Evolutionary conservation across 2,888 invertebrate genomes (phyloP).

Genomic region (Calephelis perditalis): DNA sequence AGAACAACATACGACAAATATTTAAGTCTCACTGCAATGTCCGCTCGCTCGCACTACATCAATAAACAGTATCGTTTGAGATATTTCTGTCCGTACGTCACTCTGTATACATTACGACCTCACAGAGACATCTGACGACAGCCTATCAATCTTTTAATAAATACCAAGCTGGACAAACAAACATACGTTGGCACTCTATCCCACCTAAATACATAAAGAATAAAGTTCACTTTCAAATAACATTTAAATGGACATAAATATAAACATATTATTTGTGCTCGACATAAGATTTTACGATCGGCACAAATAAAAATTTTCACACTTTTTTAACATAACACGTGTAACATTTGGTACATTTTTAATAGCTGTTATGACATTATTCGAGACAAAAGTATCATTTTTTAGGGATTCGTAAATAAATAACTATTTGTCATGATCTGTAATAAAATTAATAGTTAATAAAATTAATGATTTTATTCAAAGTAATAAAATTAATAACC

Average conservation of each 20-base stretch:
- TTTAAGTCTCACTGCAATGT: constrained; percentile 58
- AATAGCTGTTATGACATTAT: constrained; percentile 64
- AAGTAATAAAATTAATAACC: too few species aligned
- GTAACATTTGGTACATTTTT: constrained; percentile 49
- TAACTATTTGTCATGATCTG: too few species aligned
- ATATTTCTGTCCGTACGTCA: constrained; percentile 60
- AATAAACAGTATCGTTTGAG: constrained; percentile 61
- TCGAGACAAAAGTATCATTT: constrained; percentile 61
- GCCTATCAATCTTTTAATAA: constrained; percentile 71
- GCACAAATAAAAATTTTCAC: constrained; percentile 63
- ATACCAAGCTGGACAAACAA: constrained; percentile 47
- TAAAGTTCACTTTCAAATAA: constrained; percentile 32
- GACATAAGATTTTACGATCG: constrained; percentile 60
- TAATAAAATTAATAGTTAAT: too few species aligned
- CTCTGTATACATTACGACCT: constrained; percentile 56
- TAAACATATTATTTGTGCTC: constrained; percentile 49
- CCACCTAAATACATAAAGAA: not conserved
- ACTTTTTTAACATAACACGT: constrained; percentile 56
- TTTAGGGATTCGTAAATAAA: constrained; percentile 27
- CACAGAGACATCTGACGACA: constrained; percentile 68
- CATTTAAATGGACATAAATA: constrained; percentile 31
- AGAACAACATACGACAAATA: constrained; percentile 36
- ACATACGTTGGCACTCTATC: constrained; percentile 22
- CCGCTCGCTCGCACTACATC: constrained; percentile 45
- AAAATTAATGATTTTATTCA: too few species aligned